These are phyloP conservation scores for Cossypha niveicapilla DNA, from an alignment of 2,797 vertebrate genomes.

Conservation along the genomic window DNA sequence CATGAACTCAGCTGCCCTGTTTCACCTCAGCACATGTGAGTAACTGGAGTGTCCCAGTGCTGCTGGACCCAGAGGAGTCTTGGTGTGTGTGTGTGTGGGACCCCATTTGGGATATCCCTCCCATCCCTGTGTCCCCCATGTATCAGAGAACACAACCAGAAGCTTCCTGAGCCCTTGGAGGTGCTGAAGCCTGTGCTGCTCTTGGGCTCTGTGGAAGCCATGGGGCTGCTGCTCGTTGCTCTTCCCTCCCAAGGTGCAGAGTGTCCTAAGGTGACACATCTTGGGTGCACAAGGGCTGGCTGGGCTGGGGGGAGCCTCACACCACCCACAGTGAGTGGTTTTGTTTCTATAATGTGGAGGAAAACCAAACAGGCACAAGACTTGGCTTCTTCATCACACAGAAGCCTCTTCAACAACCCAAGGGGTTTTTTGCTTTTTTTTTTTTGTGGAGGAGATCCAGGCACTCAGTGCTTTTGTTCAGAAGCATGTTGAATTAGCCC, in stretches of 20 bases:
- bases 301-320: not conserved
- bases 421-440: not conserved
- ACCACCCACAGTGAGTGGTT: not conserved
- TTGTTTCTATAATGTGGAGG: not conserved
- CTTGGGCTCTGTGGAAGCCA: not conserved
- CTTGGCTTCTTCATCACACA: not conserved
- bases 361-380: not conserved
- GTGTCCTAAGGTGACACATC: not conserved
- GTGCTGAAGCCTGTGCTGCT: not conserved
- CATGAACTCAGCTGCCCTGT: not conserved
- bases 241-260: not conserved
- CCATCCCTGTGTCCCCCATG: too few species aligned
- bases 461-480: not conserved
- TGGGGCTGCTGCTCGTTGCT: rapidly evolving
- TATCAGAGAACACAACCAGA: not conserved
- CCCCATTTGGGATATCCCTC: not conserved
- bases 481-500: not conserved
- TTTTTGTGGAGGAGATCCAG: not conserved
- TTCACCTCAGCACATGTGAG: rapidly evolving
- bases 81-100: rapidly evolving
- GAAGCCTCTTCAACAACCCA: not conserved
- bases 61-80: not conserved
- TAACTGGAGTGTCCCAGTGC: not conserved
- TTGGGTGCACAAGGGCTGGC: not conserved
- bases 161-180: not conserved